Base-by-base conservation (phyloP, 2,888 invertebrate species). In the Metalampra italica region DNA sequence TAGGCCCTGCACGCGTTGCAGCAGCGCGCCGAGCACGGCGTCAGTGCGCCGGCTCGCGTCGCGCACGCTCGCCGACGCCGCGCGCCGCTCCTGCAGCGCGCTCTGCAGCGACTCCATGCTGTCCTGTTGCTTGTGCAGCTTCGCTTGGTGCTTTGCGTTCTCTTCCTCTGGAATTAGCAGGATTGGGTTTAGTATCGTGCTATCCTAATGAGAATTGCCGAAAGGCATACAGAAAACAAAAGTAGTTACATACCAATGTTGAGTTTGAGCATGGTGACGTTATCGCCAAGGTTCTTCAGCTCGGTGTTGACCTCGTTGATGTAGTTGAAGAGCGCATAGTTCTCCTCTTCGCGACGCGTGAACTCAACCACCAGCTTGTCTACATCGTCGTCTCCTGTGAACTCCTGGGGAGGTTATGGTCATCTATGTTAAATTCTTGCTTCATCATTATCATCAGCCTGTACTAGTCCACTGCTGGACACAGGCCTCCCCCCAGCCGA, bases 251-350 rank as follows among this genome's bases (percentile, higher is more conserved):
- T 71, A 92, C 93, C 92, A 50, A 96, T 94, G 59, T 91, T 92
- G 15, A 84, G 74, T 36, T 91, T 90, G 9, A 95, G 75, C 55
- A 91, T 88, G 44, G 91, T 91, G 0, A 95, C 93, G 46, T 91
- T 91, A 57, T 94, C 93, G 58, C 93, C 93, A 1, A 96, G 73
- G 39, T 91, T 90, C 75, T 96, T 96, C 50, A 96, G 90, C 76
- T 96, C 95, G 39, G 93, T 94, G 75, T 97, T 97, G 50, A 97
- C 90, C 71, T 97, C 96, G 72, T 96, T 97, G 37, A 97, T 95
- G 71, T 96, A 97, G 79, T 94, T 96, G 75, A 97, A 98, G 0
- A 96, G 90, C 0, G 97, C 96, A 75, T 97, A 97, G 85, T 97
- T 98, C 74, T 96, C 95, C 62, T 96, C 96, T 70, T 97, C 97